phyloP scores from a whole-genome alignment of 2,888 invertebrate genomes.

The Chirona hameri region DNA sequence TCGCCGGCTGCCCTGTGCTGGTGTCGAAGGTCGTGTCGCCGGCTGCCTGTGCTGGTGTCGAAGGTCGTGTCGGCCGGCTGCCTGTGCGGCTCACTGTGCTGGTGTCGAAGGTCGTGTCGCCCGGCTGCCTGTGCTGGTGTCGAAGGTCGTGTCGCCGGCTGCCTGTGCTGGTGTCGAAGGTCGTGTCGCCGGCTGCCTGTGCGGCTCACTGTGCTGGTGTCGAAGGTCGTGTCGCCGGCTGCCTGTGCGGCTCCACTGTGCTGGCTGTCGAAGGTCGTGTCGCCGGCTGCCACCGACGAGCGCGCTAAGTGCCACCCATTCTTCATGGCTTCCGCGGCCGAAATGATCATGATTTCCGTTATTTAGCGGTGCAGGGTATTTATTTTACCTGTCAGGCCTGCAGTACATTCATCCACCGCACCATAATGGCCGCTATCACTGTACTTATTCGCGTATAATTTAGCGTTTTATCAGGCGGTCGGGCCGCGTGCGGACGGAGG shows the following conservation, averaged over 20 bases:
- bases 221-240: too few species aligned
- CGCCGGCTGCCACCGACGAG: not conserved
- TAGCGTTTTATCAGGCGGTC: slow-evolving; percentile 1
- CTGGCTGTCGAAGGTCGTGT: not conserved
- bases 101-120: too few species aligned
- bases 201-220: too few species aligned
- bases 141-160: too few species aligned
- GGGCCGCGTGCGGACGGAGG: not conserved
- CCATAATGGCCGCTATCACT: slow-evolving; percentile 24
- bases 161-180: too few species aligned
- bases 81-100: too few species aligned
- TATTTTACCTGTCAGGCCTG: slow-evolving; percentile 1
- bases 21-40: too few species aligned
- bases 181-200: too few species aligned
- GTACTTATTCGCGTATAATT: slow-evolving; percentile 13
- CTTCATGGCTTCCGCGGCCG: not conserved
- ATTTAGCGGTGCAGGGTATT: slow-evolving; percentile 10
- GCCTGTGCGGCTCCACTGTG: not conserved
- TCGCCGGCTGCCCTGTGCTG: too few species aligned
- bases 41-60: too few species aligned
- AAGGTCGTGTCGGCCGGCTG: too few species aligned
- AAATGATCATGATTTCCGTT: not conserved
- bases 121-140: too few species aligned
- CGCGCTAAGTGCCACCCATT: slow-evolving; percentile 3
- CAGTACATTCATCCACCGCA: slow-evolving; percentile 5